Conservation (phyloP, 1,140 invertebrate species). For the Ectropis grisescens region DNA sequence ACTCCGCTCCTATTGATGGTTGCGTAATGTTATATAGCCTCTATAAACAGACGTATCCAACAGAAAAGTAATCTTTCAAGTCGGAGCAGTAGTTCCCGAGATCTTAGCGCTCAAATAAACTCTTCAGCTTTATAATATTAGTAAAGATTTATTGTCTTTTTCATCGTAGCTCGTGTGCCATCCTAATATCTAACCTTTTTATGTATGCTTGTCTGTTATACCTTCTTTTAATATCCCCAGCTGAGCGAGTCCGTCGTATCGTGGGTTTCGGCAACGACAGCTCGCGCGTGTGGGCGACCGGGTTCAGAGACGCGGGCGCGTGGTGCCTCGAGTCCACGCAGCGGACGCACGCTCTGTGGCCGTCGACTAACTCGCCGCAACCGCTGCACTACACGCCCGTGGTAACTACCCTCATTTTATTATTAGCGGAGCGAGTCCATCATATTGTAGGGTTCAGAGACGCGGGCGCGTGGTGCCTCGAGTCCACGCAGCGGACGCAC, state of each 20-base stretch:
- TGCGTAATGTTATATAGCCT: too few species aligned
- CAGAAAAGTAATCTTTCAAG: too few species aligned
- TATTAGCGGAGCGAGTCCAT: slow-evolving; percentile 24
- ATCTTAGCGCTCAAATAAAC: too few species aligned
- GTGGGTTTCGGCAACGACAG: slow-evolving; percentile 17
- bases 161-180: too few species aligned
- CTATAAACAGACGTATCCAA: too few species aligned
- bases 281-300: slow-evolving; percentile 34
- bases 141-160: too few species aligned
- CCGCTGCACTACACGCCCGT: slow-evolving; percentile 33
- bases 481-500: slow-evolving; percentile 47
- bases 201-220: too few species aligned
- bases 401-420: slow-evolving; percentile 4
- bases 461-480: slow-evolving; percentile 45
- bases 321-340: slow-evolving; percentile 53
- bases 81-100: too few species aligned
- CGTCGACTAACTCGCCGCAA: slow-evolving; percentile 30
- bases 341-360: slow-evolving; percentile 47
- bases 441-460: slow-evolving; percentile 34
- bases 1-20: too few species aligned
- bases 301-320: slow-evolving; percentile 35
- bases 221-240: slow-evolving; percentile 12
- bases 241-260: slow-evolving; percentile 39
- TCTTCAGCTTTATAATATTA: too few species aligned
- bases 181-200: too few species aligned